Percentiles rank a stretch among this genome's conserved stretches.
phyloP scores from a whole-genome alignment of 2,113 vertebrate species.

The Syrrhaptes paradoxus region DNA sequence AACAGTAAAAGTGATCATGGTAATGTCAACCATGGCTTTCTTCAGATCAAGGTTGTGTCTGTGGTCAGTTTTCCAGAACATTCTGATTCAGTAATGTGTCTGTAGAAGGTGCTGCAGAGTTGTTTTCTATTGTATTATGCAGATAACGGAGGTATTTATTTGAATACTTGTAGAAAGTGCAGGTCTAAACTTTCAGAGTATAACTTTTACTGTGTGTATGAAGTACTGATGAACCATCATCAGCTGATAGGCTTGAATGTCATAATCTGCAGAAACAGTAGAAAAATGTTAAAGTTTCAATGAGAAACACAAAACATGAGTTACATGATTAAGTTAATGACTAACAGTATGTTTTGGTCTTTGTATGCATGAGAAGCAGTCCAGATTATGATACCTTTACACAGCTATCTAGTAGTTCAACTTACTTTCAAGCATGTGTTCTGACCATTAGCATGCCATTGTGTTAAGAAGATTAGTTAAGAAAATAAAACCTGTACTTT shows the following conservation, averaged over 20 bases:
- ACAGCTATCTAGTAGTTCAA: not conserved
- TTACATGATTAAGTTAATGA: not conserved
- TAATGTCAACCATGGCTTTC: not conserved
- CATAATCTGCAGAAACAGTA: not conserved
- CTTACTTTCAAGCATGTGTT: not conserved
- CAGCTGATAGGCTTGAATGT: not conserved
- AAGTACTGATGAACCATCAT: not conserved
- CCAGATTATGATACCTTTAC: not conserved
- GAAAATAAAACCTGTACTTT: not conserved
- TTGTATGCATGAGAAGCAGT: not conserved
- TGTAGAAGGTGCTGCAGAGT: conserved; percentile 18
- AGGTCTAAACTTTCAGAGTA: not conserved
- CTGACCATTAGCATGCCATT: not conserved
- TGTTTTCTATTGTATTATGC: not conserved
- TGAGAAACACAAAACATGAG: not conserved
- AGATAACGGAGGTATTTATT: not conserved
- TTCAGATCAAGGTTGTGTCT: not conserved
- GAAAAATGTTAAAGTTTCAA: not conserved
- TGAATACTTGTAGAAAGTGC: not conserved
- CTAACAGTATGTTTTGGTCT: not conserved
- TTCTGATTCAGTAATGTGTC: not conserved
- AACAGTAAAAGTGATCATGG: not conserved
- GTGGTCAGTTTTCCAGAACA: conserved; percentile 1
- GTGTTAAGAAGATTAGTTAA: not conserved
- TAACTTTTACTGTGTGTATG: not conserved